Percentiles rank a stretch among this genome's conserved stretches.
phyloP scores from a whole-genome alignment of 2,797 vertebrate species.

The Epinephelus awoara region DNA sequence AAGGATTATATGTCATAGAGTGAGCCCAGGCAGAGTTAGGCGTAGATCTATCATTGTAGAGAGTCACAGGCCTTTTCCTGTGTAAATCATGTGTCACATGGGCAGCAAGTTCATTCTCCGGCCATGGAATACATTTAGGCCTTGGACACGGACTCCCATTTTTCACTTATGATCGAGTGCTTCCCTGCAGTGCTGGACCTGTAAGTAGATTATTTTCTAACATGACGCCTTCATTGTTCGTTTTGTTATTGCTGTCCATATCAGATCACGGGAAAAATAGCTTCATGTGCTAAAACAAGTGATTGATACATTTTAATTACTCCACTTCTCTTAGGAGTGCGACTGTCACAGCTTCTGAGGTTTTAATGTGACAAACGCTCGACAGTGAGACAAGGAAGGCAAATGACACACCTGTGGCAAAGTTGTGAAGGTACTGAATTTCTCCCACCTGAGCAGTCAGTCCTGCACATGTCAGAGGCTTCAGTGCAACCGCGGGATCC shows the following conservation, averaged over 20 bases:
- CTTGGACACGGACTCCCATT: constrained; percentile 81
- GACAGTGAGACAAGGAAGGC: constrained; percentile 63
- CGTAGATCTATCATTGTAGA: constrained; percentile 86
- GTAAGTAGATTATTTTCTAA: constrained; percentile 86
- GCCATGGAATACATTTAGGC: constrained; percentile 87
- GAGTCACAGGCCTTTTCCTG: constrained; percentile 86
- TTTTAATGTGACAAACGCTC: constrained; percentile 77
- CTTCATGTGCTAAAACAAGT: constrained; percentile 52
- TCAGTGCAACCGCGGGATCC: constrained; percentile 33
- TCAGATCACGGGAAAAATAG: constrained; percentile 58
- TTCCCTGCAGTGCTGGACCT: constrained; percentile 80
- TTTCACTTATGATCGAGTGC: constrained; percentile 84
- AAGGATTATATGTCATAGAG: constrained; percentile 88
- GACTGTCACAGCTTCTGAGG: constrained; percentile 64
- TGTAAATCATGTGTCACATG: constrained; percentile 90
- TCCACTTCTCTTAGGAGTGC: constrained; percentile 75
- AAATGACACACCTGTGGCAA: constrained; percentile 80
- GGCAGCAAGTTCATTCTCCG: constrained; percentile 88
- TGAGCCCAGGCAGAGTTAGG: constrained; percentile 83
- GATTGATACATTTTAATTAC: constrained; percentile 83
- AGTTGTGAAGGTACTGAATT: constrained; percentile 61
- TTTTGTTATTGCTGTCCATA: constrained; percentile 70
- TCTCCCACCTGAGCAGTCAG: constrained; percentile 75
- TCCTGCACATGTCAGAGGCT: constrained; percentile 62
- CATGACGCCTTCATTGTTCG: constrained; percentile 79